Conservation (phyloP, 2,888 invertebrate genomes). For the Yponomeuta malinellus region DNA sequence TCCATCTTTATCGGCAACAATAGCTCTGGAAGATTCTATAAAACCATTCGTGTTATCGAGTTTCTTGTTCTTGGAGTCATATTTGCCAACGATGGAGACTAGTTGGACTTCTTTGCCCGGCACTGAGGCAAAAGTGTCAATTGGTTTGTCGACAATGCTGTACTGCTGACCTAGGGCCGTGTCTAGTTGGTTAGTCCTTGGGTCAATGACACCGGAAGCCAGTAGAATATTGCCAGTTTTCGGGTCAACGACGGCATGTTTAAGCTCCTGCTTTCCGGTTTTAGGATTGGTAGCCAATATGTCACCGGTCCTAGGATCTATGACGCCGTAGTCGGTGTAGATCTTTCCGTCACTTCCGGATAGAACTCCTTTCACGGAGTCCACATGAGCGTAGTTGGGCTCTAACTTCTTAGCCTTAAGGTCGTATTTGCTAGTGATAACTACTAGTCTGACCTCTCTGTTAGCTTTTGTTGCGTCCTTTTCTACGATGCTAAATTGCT, state of each 20-base stretch:
- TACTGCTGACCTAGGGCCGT: slow-evolving; percentile 76
- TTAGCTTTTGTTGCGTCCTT: slow-evolving; percentile 81
- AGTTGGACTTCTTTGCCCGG: slow-evolving; percentile 72
- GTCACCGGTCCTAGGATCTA: slow-evolving; percentile 77
- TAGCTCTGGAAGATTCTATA: slow-evolving; percentile 66
- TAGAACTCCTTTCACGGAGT: slow-evolving; percentile 63
- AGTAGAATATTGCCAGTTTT: slow-evolving; percentile 74
- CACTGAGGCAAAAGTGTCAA: slow-evolving; percentile 52
- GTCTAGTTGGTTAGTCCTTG: slow-evolving; percentile 75
- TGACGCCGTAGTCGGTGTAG: slow-evolving; percentile 76
- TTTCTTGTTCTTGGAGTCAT: slow-evolving; percentile 76
- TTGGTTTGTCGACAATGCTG: slow-evolving; percentile 77
- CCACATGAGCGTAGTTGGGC: slow-evolving; percentile 71
- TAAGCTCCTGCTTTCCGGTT: slow-evolving; percentile 61
- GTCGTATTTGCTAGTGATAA: slow-evolving; percentile 77
- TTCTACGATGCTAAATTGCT: slow-evolving; percentile 80
- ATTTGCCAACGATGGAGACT: slow-evolving; percentile 76
- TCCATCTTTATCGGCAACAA: slow-evolving; percentile 81
- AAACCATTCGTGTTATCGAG: slow-evolving; percentile 75
- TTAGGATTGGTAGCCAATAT: slow-evolving; percentile 60
- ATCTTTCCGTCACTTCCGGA: slow-evolving; percentile 79
- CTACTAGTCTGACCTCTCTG: slow-evolving; percentile 73
- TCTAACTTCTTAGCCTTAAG: slow-evolving; percentile 68
- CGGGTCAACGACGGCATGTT: slow-evolving; percentile 61
- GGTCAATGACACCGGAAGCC: slow-evolving; percentile 73